Evolutionary conservation across 2,888 invertebrate species (phyloP).

Genomic region (Eristalis intricaria): DNA sequence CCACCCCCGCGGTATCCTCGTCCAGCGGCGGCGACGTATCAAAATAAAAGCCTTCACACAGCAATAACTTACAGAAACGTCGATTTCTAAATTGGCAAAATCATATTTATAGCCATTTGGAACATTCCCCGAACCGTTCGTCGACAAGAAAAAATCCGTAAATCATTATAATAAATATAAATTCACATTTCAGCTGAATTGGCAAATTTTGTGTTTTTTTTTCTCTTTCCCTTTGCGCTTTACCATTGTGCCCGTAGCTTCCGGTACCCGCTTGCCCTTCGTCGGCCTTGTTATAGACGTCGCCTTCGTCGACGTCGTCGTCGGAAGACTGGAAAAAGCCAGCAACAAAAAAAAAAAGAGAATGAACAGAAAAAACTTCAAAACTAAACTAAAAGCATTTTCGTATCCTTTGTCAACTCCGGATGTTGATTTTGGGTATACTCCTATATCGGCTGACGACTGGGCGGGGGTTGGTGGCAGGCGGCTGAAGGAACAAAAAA

Average conservation of each 20-base stretch:
- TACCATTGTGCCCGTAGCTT: neutral
- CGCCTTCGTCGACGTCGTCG: neutral
- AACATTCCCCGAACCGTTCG: conserved; percentile 48
- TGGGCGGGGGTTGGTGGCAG: neutral
- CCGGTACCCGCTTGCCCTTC: neutral
- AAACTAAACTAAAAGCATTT: conserved; percentile 72
- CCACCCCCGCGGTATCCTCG: neutral
- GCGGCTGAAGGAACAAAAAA: neutral
- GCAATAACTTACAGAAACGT: conserved; percentile 67
- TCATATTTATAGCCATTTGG: conserved; percentile 68
- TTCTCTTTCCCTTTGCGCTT: conserved; percentile 13
- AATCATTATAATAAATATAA: conserved; percentile 72
- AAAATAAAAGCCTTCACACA: conserved; percentile 40
- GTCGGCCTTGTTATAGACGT: conserved; percentile 51
- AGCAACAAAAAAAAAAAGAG: too few species aligned
- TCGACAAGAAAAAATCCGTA: conserved; percentile 48
- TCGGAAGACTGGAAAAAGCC: conserved; percentile 6
- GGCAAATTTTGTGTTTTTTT: conserved; percentile 49
- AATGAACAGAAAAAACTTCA: conserved; percentile 37
- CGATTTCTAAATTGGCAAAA: conserved; percentile 70
- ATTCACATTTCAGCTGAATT: conserved; percentile 71
- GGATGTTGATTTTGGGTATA: conserved; percentile 66
- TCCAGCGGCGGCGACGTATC: neutral
- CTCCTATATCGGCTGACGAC: conserved; percentile 2
- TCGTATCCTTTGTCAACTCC: conserved; percentile 71